Conservation (phyloP, 2,113 vertebrate species). For the Amphilophus citrinellus region DNA sequence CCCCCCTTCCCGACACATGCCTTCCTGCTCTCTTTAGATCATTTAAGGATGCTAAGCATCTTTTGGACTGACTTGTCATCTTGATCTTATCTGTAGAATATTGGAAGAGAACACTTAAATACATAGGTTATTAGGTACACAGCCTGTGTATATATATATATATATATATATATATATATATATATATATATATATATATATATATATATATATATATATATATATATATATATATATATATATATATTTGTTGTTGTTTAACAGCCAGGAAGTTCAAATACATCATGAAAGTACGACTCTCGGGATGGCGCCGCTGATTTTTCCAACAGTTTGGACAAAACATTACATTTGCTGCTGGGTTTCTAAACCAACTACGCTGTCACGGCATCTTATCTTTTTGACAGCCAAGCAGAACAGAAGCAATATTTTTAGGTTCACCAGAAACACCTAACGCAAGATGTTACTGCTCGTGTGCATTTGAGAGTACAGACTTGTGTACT, state of each 20-base stretch:
- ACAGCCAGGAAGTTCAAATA: constrained; percentile 25
- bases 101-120: background rate
- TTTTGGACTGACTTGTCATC: background rate
- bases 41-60: background rate
- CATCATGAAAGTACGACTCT: constrained; percentile 10
- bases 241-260: background rate
- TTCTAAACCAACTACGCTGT: constrained; percentile 22
- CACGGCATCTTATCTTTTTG: constrained; percentile 20
- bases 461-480: constrained; percentile 19
- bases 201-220: too few species aligned
- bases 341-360: background rate
- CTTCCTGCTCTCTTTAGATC: background rate
- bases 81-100: background rate
- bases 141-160: background rate
- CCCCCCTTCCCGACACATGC: background rate
- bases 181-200: background rate
- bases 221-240: too few species aligned
- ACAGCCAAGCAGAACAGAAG: constrained; percentile 9
- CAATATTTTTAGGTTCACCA: constrained; percentile 32
- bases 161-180: too few species aligned
- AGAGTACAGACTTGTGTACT: constrained; percentile 16
- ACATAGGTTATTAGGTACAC: background rate
- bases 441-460: constrained; percentile 19
- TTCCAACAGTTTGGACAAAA: constrained; percentile 8
- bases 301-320: background rate